Conservation (phyloP, 1,140 invertebrate species). For the Pteromalus puparum region DNA sequence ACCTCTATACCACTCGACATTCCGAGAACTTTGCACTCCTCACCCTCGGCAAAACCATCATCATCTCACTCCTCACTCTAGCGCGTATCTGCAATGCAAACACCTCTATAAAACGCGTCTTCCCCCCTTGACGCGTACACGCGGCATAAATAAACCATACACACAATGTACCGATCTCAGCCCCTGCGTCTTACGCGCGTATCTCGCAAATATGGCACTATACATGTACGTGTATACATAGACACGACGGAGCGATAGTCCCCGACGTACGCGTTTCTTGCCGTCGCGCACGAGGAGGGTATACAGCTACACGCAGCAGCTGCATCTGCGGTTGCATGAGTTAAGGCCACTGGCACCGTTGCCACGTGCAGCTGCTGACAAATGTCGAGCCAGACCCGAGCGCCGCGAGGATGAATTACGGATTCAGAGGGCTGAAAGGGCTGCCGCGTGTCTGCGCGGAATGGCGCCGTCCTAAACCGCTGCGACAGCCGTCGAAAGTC, state of each 20-base stretch:
- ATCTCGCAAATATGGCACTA: not conserved
- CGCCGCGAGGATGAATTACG: conserved; percentile 42
- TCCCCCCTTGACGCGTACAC: not conserved
- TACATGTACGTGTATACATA: not conserved
- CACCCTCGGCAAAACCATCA: not conserved
- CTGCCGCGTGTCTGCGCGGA: not conserved
- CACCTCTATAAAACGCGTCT: not conserved
- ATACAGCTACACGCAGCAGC: conserved; percentile 18
- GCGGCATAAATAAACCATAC: conserved; percentile 5
- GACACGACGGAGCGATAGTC: not conserved
- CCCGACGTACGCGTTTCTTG: not conserved
- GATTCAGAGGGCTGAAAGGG: conserved; percentile 18
- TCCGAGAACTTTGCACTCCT: not conserved
- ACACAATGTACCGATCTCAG: not conserved
- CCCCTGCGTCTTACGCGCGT: not conserved
- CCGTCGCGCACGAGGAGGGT: not conserved
- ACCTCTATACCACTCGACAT: not conserved
- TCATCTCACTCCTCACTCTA: not conserved
- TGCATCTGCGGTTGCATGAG: conserved; percentile 38
- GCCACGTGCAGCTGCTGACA: conserved; percentile 46
- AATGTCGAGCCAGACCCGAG: conserved; percentile 23
- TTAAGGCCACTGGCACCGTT: conserved; percentile 21
- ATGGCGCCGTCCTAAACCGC: not conserved
- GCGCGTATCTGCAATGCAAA: not conserved
- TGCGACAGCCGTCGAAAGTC: not conserved